These are phyloP conservation scores for Proisotoma minuta DNA, from an alignment of 2,888 invertebrate species.

Conservation along the genomic window DNA sequence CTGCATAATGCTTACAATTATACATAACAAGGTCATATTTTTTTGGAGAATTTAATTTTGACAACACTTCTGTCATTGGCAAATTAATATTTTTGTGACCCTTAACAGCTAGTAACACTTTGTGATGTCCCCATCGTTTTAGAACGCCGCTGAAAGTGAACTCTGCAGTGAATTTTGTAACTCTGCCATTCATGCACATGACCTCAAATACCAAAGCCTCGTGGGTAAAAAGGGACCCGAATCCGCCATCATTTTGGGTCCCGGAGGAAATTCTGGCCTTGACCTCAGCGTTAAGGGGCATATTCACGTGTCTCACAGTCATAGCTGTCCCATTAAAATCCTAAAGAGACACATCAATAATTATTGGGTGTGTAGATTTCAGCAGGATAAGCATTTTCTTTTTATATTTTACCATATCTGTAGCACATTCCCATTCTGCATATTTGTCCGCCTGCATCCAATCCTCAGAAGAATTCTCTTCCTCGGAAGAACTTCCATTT, in stretches of 20 bases:
- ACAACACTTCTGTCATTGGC: constrained; percentile 22
- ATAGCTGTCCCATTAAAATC: constrained; percentile 24
- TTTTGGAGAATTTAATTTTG: constrained; percentile 20
- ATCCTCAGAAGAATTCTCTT: constrained; percentile 19
- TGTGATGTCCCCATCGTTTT: constrained; percentile 33
- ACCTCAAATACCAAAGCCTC: constrained; percentile 32
- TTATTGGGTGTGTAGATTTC: too few species aligned
- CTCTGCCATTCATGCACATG: constrained; percentile 19
- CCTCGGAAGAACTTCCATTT: constrained; percentile 24
- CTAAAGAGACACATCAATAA: too few species aligned
- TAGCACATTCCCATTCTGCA: constrained; percentile 1
- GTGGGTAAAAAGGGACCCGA: constrained; percentile 17
- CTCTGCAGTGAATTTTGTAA: constrained; percentile 27
- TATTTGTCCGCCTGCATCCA: constrained; percentile 34
- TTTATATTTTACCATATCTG: too few species aligned
- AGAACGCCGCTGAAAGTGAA: constrained; percentile 20
- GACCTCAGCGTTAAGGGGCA: constrained; percentile 27
- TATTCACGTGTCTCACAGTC: constrained; percentile 27
- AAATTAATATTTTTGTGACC: constrained; percentile 20
- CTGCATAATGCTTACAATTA: constrained; percentile 29
- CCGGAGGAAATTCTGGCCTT: constrained; percentile 8
- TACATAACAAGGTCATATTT: constrained; percentile 24
- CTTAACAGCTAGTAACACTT: constrained; percentile 21
- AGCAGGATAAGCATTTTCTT: too few species aligned
- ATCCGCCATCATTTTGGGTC: neutral